Base-by-base conservation (phyloP, 1,140 invertebrate genomes). In the Formica selysi region DNA sequence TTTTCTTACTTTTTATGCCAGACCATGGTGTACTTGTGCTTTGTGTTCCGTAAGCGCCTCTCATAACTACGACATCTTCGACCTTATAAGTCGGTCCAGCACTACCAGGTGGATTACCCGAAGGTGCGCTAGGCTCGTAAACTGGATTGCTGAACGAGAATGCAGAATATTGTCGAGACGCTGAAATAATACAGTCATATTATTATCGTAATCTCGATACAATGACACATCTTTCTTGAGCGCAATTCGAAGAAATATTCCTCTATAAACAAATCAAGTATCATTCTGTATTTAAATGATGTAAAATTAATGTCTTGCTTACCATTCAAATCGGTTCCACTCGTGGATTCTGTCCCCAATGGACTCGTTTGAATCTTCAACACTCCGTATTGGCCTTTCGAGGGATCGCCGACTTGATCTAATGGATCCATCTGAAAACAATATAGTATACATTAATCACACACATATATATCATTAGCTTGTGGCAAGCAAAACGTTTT, bases 61-160 rank as follows among this genome's bases (percentile, higher is more conserved):
- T 95, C 93, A 96, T 96, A 10, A 97, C 96, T 0, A 98, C 97
- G 1, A 98, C 97, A 90, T 98, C 97, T 92, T 98, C 97, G 7
- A 98, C 98, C 94, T 98, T 98, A 89, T 98, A 98, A 0, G 96
- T 96, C 16, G 96, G 95, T 67, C 95, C 96, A 85, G 95, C 95
- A 57, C 95, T 95, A 2, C 95, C 95, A 2, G 96, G 96, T 0
- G 96, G 96, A 91, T 93, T 94, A 19, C 90, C 89, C 16, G 93
- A 93, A 8, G 94, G 92, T 85, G 96, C 96, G 3, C 96, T 96
- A 5, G 97, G 96, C 87, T 98, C 97, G 86, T 98, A 98, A 2
- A 97, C 97, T 0, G 97, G 97, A 95, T 98, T 98, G 44, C 97
- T 97, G 91, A 97, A 97, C 87, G 97, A 97, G 73, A 97, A 96